Conservation (phyloP, 2,113 vertebrate genomes). For the Pleuronectes platessa region DNA sequence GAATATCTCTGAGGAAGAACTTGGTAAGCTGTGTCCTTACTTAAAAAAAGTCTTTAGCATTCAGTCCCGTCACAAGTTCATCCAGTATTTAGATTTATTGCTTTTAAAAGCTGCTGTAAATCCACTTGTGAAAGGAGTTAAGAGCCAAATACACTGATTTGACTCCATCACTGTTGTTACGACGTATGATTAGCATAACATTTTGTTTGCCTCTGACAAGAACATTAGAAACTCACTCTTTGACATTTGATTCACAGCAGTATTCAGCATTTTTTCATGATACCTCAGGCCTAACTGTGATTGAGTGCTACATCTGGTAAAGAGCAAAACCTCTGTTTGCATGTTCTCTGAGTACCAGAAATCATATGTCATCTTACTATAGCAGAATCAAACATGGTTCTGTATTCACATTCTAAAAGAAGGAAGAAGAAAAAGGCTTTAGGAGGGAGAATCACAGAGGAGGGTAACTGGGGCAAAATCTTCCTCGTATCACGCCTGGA, state of each 20-base stretch:
- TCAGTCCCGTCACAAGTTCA: neutral
- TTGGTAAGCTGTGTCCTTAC: neutral
- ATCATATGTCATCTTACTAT: neutral
- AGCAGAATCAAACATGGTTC: neutral
- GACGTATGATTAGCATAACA: neutral
- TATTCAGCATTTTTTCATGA: neutral
- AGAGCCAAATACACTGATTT: neutral
- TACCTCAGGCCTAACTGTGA: no score
- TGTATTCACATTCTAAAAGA: rapidly evolving
- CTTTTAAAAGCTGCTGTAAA: constrained; percentile 1
- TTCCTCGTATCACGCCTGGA: constrained; percentile 17
- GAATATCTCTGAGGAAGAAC: neutral
- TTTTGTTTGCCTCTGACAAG: neutral
- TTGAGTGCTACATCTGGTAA: neutral
- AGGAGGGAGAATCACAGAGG: neutral
- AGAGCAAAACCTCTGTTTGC: neutral
- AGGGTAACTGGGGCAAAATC: constrained; percentile 1
- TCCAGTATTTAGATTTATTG: constrained; percentile 1
- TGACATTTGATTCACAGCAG: neutral
- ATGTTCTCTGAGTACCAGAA: neutral
- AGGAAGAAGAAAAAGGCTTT: neutral
- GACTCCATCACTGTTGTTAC: neutral
- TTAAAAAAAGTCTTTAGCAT: neutral
- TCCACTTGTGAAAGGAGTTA: neutral
- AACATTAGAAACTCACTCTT: neutral